Percentiles rank a stretch among this genome's conserved stretches.
Evolutionary conservation across 2,888 invertebrate genomes (phyloP).

Genomic region (Zygogramma bicolorata): DNA sequence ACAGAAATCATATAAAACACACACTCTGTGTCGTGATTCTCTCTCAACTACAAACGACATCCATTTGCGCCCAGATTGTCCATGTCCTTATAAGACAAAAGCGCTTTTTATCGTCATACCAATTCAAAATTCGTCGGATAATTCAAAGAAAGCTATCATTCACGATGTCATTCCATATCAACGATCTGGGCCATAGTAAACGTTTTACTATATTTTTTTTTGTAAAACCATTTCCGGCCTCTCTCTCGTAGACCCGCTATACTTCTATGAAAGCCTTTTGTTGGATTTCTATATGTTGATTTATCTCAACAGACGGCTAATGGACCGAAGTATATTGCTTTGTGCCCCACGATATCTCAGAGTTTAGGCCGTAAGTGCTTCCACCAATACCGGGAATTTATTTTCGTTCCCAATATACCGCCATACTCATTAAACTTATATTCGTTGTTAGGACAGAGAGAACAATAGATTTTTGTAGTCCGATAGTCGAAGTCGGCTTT

Average conservation of each 20-base stretch:
- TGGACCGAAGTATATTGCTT: constrained; percentile 43
- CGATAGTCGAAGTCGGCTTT: no score
- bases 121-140: not conserved
- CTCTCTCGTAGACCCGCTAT: not conserved
- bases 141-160: not conserved
- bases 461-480: not conserved
- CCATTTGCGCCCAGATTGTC: not conserved
- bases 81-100: not conserved
- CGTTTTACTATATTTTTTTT: constrained; percentile 8
- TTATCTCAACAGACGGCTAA: constrained; percentile 38
- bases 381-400: constrained; percentile 28
- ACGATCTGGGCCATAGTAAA: not conserved
- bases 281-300: constrained; percentile 31
- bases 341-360: constrained; percentile 33
- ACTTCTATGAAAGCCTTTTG: constrained; percentile 7
- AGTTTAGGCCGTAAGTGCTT: constrained; percentile 32
- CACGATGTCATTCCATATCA: not conserved
- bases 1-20: no score
- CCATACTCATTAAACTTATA: constrained; percentile 13
- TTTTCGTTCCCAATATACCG: constrained; percentile 10
- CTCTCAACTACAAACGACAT: not conserved
- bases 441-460: constrained; percentile 11
- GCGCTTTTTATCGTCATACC: not conserved
- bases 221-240: constrained; percentile 2
- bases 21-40: no score